phyloP scores from a whole-genome alignment of 2,113 vertebrate genomes.

The Hydrolagus affinis region DNA sequence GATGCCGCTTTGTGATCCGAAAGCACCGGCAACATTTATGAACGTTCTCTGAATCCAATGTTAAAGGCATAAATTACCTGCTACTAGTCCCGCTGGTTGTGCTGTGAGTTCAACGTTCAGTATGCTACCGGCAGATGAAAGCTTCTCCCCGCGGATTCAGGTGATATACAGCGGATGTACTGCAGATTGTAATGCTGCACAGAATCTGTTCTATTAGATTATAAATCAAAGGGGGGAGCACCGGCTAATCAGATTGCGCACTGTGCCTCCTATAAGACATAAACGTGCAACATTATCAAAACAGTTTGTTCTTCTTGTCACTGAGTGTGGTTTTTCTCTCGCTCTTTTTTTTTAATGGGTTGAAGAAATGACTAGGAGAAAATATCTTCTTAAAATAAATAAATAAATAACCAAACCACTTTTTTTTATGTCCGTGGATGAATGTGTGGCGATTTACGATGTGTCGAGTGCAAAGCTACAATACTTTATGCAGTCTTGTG shows the following conservation, averaged over 20 bases:
- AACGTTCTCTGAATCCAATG: not conserved
- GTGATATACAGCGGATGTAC: not conserved
- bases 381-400: too few species aligned
- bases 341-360: not conserved
- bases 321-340: not conserved
- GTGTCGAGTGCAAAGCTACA: not conserved
- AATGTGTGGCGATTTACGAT: not conserved
- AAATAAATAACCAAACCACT: too few species aligned
- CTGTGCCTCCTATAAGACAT: not conserved
- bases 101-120: not conserved
- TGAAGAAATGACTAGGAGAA: too few species aligned
- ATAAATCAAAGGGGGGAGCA: constrained; percentile 2
- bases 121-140: not conserved
- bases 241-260: not conserved
- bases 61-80: not conserved
- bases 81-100: not conserved
- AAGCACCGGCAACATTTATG: not conserved
- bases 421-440: too few species aligned
- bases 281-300: constrained; percentile 21
- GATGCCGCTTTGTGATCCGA: not conserved
- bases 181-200: constrained; percentile 12
- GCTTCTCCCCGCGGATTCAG: not conserved
- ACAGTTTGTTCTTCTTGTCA: constrained; percentile 10
- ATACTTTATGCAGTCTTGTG: not conserved
- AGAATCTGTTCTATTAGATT: constrained; percentile 21